Evolutionary conservation across 92 coral and sea anemone species (phyloP), one percentile per base, ranked within the genome.

Genomic region (Paragorgia papillata): DNA sequence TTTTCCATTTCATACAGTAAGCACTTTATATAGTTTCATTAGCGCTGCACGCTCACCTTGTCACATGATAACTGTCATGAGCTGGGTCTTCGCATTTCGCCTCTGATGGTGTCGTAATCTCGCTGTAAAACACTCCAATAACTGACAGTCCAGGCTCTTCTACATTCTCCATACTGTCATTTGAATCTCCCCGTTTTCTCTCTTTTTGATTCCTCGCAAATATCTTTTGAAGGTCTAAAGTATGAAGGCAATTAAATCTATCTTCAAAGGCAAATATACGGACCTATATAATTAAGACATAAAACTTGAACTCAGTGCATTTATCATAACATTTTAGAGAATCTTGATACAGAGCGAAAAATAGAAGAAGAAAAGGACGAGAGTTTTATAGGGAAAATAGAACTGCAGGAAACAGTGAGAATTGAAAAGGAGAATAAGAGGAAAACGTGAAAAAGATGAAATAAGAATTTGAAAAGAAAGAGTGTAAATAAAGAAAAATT

Each of bases 381-480:
- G 17, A 46, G 53, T 2, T n/a, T 7, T 7, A 46, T 2, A 46
- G 53, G 15, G 17, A 46, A n/a, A 15, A 2, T 7, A 15, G 15
- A 7, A 46, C 14, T n/a, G n/a, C n/a, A n/a, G 15, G 53, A 46
- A 2, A 46, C 17, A 46, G 17, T 6, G 53, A 46, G 17, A 46
- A n/a, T 2, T 6, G 17, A 15, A n/a, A 46, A 2, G n/a, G 53
- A 46, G 53, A 15, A 7, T 7, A 15, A 46, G 17, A 15, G 53
- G 15, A 5, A 37, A n/a, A 46, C 14, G 15, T 7, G 15, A 7
- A 46, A n/a, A 46, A 7, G n/a, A 15, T n/a, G 53, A 21, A 58
- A 76, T 46, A 40, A 67, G 81, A 2, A 29, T 43, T 88, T 82
- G 41, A 88, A 62, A 28, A 92, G 87, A 27, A 85, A 89, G 34